phyloP scores from a whole-genome alignment of 2,797 vertebrate genomes.

The Lagocephalus sceleratus region DNA sequence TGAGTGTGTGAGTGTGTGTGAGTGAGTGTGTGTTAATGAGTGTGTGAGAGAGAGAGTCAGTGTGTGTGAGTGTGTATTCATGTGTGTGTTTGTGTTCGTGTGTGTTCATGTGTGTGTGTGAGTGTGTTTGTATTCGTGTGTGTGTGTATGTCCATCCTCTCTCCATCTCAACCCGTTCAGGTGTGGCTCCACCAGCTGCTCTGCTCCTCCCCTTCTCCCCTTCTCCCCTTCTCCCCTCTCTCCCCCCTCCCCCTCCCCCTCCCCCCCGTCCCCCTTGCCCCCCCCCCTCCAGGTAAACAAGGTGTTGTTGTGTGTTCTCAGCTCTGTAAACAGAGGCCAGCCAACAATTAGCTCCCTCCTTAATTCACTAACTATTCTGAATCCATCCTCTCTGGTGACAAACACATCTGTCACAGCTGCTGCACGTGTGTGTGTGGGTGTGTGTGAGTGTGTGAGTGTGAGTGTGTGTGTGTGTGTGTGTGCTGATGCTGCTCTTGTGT shows the following conservation, averaged over 20 bases:
- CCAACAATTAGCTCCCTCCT: conserved; percentile 83
- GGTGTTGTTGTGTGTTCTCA: conserved; percentile 71
- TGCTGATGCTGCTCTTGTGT: not conserved
- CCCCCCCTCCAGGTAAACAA: conserved; percentile 83
- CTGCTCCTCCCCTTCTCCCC: conserved; percentile 37
- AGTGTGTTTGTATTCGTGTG: conserved; percentile 18
- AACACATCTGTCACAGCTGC: conserved; percentile 80
- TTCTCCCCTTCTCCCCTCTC: conserved; percentile 73
- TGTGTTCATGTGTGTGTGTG: conserved; percentile 13
- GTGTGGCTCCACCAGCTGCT: conserved; percentile 72
- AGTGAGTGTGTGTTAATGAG: conserved; percentile 6
- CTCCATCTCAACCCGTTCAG: too few relatives aligned
- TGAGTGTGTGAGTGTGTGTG: conserved; percentile 7
- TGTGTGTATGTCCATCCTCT: not conserved
- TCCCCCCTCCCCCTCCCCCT: conserved; percentile 57
- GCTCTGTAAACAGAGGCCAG: conserved; percentile 77
- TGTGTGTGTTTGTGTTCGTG: too few relatives aligned
- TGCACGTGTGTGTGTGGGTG: conserved; percentile 15
- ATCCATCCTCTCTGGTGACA: conserved; percentile 81
- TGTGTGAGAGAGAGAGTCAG: too few relatives aligned
- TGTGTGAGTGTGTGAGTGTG: conserved; percentile 16
- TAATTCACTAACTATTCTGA: conserved; percentile 84
- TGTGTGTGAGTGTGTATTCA: conserved; percentile 17
- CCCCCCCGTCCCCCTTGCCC: conserved; percentile 74
- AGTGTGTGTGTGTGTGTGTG: conserved; percentile 20